A percentile compares a stretch with the other conserved stretches of the same genome.
Conservation (phyloP, 2,797 vertebrate genomes). For the Hoplostethus mediterraneus region DNA sequence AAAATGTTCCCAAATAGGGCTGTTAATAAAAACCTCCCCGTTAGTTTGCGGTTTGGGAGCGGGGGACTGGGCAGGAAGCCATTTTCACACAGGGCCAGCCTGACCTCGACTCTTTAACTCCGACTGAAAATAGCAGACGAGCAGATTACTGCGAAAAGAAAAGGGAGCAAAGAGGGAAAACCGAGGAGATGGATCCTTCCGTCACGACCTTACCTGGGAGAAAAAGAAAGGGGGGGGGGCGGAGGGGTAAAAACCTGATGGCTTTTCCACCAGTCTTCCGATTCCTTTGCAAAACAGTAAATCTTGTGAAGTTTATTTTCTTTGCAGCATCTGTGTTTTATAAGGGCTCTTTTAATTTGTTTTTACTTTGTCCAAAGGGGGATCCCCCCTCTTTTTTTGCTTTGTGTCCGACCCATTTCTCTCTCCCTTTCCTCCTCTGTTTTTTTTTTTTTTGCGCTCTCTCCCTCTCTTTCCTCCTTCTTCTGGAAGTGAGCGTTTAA, state of each 20-base stretch:
- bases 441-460: constrained; percentile 47
- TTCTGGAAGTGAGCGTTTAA: constrained; percentile 89
- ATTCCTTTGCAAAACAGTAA: constrained; percentile 91
- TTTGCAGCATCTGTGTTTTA: constrained; percentile 98
- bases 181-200: constrained; percentile 42
- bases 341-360: constrained; percentile 97
- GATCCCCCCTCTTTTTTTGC: constrained; percentile 86
- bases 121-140: constrained; percentile 80
- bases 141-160: constrained; percentile 50
- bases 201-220: constrained; percentile 56
- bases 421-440: constrained; percentile 41
- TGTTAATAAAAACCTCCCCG: constrained; percentile 67
- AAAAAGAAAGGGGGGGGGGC: constrained; percentile 12
- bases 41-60: constrained; percentile 70
- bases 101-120: constrained; percentile 72
- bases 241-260: constrained; percentile 79
- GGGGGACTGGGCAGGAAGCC: constrained; percentile 79
- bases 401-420: constrained; percentile 59
- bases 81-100: constrained; percentile 83
- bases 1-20: constrained; percentile 70
- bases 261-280: constrained; percentile 91
- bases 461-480: constrained; percentile 56
- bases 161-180: background rate
- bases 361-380: constrained; percentile 94
- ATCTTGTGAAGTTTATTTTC: constrained; percentile 97